Percentiles rank a stretch among this genome's conserved stretches.
These are phyloP conservation scores for Actinopyga echinites DNA, from an alignment of 53 echinoderm and acorn worm species.

Conservation along the genomic window DNA sequence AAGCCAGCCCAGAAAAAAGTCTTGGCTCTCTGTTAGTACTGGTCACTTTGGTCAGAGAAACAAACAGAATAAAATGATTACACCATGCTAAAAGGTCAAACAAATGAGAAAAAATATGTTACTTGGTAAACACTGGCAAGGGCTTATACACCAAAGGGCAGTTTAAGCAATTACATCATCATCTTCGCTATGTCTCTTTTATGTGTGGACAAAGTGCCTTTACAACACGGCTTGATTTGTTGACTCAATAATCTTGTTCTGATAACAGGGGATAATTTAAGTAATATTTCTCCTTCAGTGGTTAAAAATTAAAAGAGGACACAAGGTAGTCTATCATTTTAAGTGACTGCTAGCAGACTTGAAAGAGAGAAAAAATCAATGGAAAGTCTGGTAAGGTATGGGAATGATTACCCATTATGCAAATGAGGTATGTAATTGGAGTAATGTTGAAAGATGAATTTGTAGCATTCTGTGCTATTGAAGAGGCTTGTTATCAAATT, in stretches of 20 bases:
- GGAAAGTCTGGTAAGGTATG: too few relatives aligned
- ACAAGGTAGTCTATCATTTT: too few relatives aligned
- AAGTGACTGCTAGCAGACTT: too few relatives aligned
- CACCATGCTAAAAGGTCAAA: constrained; percentile 11
- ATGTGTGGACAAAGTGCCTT: constrained; percentile 36
- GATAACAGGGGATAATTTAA: constrained; percentile 11
- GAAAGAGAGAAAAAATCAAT: too few relatives aligned
- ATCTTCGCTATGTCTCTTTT: constrained; percentile 2
- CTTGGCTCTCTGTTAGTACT: background rate
- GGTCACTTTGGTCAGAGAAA: constrained; percentile 11
- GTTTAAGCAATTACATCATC: constrained; percentile 16
- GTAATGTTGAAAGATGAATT: too few relatives aligned
- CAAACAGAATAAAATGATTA: constrained; percentile 27
- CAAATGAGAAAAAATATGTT: constrained; percentile 29
- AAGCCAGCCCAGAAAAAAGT: background rate
- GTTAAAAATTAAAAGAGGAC: constrained; percentile 27
- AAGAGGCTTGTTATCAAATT: too few relatives aligned
- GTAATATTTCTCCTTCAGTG: constrained; percentile 27
- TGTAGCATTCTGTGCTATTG: too few relatives aligned
- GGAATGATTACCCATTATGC: too few relatives aligned
- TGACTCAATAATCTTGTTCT: constrained; percentile 22
- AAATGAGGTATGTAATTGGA: too few relatives aligned
- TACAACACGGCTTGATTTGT: constrained; percentile 7
- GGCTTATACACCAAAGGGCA: constrained; percentile 36
- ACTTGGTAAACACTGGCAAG: constrained; percentile 20